Evolutionary conservation across 2,113 vertebrate species (phyloP).

Genomic region (Triplophysa rosa): DNA sequence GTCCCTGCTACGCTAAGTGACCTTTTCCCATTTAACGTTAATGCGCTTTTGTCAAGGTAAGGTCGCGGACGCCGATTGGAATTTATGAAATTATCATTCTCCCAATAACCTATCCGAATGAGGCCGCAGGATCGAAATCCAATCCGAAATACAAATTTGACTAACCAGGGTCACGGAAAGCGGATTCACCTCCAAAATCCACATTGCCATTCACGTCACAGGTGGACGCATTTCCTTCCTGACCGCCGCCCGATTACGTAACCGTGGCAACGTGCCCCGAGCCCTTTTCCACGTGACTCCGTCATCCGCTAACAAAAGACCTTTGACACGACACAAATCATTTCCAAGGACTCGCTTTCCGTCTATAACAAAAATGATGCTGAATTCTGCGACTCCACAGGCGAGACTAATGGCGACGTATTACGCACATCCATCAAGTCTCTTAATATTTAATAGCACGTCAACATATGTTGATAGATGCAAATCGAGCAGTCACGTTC

Average conservation of each 20-base stretch:
- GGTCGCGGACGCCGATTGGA: conserved; percentile 8
- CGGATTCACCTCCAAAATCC: neutral
- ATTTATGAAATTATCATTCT: conserved; percentile 45
- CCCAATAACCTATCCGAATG: neutral
- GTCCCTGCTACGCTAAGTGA: conserved; percentile 31
- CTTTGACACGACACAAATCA: conserved; percentile 46
- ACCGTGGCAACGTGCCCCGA: conserved; percentile 46
- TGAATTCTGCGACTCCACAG: too few relatives aligned
- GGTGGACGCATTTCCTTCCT: conserved; percentile 13
- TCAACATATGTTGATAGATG: neutral
- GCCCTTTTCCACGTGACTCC: conserved; percentile 14
- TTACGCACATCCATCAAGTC: neutral
- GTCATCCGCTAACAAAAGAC: conserved; percentile 51
- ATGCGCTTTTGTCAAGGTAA: conserved; percentile 49
- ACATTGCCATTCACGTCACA: conserved; percentile 15
- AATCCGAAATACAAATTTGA: neutral
- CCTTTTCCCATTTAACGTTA: conserved; percentile 48
- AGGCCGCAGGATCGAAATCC: neutral
- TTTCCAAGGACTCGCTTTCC: neutral
- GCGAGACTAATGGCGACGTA: neutral
- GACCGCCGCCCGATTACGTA: conserved; percentile 14
- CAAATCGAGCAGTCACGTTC: neutral
- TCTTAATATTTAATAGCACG: neutral
- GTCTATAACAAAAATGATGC: too few relatives aligned
- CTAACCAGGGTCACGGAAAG: neutral